Conservation (phyloP, 2,113 vertebrate genomes). For the Myiagra hebetior region DNA sequence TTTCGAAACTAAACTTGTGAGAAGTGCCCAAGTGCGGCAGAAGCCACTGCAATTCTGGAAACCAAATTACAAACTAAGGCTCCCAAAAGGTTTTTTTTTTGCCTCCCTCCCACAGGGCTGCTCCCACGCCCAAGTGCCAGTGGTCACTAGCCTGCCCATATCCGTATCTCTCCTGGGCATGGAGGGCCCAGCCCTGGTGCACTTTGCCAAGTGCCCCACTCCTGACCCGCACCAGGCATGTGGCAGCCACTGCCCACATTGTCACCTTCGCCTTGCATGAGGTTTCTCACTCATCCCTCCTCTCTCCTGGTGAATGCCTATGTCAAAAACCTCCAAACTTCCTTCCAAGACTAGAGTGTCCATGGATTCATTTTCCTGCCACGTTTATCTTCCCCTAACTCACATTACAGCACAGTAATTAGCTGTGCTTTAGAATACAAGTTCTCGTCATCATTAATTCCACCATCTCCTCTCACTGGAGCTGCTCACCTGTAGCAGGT, state of each 20-base stretch:
- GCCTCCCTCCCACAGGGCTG: too few relatives aligned
- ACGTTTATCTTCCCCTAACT: not conserved
- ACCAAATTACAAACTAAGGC: not conserved
- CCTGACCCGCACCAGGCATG: fast-evolving
- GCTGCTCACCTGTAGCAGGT: not conserved
- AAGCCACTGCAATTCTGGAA: not conserved
- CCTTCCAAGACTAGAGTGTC: not conserved
- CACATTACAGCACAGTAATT: not conserved
- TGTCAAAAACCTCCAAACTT: not conserved
- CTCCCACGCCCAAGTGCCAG: fast-evolving
- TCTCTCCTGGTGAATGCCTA: not conserved
- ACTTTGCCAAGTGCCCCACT: not conserved
- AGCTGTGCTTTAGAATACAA: not conserved
- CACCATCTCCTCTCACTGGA: not conserved
- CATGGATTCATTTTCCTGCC: not conserved
- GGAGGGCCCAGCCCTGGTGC: not conserved
- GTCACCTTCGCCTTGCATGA: not conserved
- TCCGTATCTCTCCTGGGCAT: fast-evolving
- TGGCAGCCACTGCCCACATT: not conserved
- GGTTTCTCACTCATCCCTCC: not conserved
- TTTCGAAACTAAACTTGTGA: not conserved
- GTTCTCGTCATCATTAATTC: not conserved
- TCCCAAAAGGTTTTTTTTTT: not conserved
- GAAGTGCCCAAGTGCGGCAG: not conserved
- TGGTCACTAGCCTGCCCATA: fast-evolving